These are phyloP conservation scores for Babylonia areolata DNA, from an alignment of 1,140 invertebrate species.

Conservation along the genomic window DNA sequence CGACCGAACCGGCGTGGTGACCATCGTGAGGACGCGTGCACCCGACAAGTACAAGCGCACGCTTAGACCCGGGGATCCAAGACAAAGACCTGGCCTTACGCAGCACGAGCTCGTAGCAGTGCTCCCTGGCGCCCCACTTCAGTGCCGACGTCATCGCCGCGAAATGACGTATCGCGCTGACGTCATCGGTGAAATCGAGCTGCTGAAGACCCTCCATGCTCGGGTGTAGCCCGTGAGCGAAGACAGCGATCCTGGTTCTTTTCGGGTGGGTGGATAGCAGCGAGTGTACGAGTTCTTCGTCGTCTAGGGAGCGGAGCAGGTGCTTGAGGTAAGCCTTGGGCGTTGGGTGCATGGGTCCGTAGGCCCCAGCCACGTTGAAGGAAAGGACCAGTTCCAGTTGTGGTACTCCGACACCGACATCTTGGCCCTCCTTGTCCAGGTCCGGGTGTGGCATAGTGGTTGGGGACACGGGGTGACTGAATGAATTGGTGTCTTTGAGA, in stretches of 20 bases:
- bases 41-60: slow-evolving; percentile 70
- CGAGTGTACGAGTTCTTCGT: slow-evolving; percentile 26
- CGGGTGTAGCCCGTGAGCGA: slow-evolving; percentile 62
- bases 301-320: not conserved
- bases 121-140: slow-evolving; percentile 59
- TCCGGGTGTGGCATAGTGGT: not conserved
- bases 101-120: slow-evolving; percentile 69
- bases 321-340: slow-evolving; percentile 11
- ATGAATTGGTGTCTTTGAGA: too few relatives aligned
- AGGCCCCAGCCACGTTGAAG: slow-evolving; percentile 18
- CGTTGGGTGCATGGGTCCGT: not conserved
- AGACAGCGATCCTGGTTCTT: slow-evolving; percentile 58
- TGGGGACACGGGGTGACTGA: too few relatives aligned
- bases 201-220: slow-evolving; percentile 62
- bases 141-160: slow-evolving; percentile 59
- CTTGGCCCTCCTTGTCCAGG: not conserved
- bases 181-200: slow-evolving; percentile 61
- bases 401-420: not conserved
- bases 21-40: slow-evolving; percentile 67
- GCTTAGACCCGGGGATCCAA: slow-evolving; percentile 63
- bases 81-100: slow-evolving; percentile 53
- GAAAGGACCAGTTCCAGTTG: slow-evolving; percentile 4
- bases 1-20: slow-evolving; percentile 53
- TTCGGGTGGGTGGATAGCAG: slow-evolving; percentile 62
- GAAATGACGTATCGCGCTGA: slow-evolving; percentile 61